Percentiles rank a stretch among this genome's conserved stretches.
Evolutionary conservation across 2,888 invertebrate genomes (phyloP).

Genomic region (Tenthredo amoena): DNA sequence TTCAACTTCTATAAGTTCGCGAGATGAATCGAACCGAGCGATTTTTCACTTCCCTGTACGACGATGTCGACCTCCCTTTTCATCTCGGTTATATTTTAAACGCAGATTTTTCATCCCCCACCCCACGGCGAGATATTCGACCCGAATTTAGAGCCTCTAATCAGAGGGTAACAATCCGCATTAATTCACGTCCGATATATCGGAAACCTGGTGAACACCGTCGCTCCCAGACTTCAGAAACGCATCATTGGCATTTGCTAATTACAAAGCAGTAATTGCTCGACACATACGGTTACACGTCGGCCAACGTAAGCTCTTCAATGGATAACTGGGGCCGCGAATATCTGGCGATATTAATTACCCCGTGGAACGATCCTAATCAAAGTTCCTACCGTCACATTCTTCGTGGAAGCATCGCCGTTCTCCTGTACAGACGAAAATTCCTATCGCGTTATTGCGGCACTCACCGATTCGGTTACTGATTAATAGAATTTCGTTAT

Average conservation of each 20-base stretch:
- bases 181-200: not conserved
- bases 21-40: not conserved
- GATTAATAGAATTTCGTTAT: not conserved
- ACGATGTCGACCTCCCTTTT: too few species aligned
- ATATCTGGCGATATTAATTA: constrained; percentile 38
- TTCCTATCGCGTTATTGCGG: not conserved
- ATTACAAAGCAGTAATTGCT: constrained; percentile 46
- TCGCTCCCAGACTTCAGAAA: not conserved
- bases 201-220: not conserved
- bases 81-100: too few species aligned
- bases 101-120: too few species aligned
- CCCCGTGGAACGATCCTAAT: constrained; percentile 28
- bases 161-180: not conserved
- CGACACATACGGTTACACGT: not conserved
- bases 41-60: too few species aligned
- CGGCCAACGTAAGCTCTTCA: not conserved
- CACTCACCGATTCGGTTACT: not conserved
- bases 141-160: not conserved
- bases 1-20: not conserved
- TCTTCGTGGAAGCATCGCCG: not conserved
- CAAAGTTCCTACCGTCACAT: constrained; percentile 29
- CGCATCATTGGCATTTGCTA: constrained; percentile 43
- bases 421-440: not conserved
- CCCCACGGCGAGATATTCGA: too few species aligned
- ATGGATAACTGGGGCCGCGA: not conserved